Conservation (phyloP, 53 echinoderm and acorn worm species). For the Echinometra lucunter region DNA sequence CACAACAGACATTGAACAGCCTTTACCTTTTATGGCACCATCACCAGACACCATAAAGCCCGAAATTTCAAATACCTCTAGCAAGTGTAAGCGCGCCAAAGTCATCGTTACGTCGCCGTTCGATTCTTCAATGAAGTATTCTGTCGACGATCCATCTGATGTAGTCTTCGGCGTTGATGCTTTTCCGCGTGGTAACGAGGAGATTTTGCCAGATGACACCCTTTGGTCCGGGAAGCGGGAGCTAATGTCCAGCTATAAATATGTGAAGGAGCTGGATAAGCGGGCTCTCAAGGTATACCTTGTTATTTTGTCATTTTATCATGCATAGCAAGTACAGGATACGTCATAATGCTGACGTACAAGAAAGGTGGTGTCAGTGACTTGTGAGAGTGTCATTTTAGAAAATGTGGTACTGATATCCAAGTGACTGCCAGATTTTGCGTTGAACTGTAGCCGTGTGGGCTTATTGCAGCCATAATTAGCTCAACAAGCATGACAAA, state of each 20-base stretch:
- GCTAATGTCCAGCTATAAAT: constrained; percentile 43
- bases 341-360: too few relatives aligned
- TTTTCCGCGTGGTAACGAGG: constrained; percentile 9
- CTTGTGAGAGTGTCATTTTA: too few relatives aligned
- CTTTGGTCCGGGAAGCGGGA: constrained; percentile 44
- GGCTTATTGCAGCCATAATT: too few relatives aligned
- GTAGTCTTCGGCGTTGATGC: constrained; percentile 12
- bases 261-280: constrained; percentile 25
- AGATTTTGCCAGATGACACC: constrained; percentile 27
- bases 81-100: neutral
- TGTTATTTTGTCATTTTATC: neutral
- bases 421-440: too few relatives aligned
- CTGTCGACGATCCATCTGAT: neutral
- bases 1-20: neutral
- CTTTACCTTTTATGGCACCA: constrained; percentile 6
- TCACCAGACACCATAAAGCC: neutral
- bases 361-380: too few relatives aligned
- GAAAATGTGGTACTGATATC: too few relatives aligned
- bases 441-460: too few relatives aligned
- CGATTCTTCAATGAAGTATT: neutral
- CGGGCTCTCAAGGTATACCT: constrained; percentile 32
- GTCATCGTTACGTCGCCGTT: constrained; percentile 41
- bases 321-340: too few relatives aligned
- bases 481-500: too few relatives aligned
- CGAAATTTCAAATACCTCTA: neutral